Percentiles rank a stretch among this genome's conserved stretches.
phyloP scores from a whole-genome alignment of 2,797 vertebrate species.

The Sebastes nivosus region DNA sequence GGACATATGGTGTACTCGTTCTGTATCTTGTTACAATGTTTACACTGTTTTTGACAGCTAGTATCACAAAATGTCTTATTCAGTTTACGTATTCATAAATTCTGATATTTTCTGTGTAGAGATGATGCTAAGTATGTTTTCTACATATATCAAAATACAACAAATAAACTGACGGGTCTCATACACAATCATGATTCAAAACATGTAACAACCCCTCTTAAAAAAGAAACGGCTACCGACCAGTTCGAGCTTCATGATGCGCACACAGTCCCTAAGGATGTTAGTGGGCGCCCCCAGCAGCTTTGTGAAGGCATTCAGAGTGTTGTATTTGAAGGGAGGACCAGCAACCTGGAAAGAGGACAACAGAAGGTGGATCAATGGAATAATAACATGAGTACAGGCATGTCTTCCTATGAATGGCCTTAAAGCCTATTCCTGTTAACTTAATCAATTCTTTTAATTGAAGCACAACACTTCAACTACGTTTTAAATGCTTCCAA shows the following conservation, averaged over 20 bases:
- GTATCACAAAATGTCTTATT: not conserved
- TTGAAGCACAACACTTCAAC: not conserved
- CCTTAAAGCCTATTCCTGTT: not conserved
- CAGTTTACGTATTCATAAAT: not conserved
- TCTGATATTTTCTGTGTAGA: not conserved
- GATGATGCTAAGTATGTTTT: not conserved
- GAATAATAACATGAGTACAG: not conserved
- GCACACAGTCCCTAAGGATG: constrained; percentile 97
- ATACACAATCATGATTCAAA: not conserved
- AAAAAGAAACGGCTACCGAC: constrained; percentile 75
- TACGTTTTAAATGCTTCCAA: no score
- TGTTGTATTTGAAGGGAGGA: constrained; percentile 99
- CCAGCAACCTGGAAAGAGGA: constrained; percentile 89
- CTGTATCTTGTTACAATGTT: not conserved
- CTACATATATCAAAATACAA: not conserved
- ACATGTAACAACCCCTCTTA: not conserved
- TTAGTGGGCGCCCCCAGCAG: constrained; percentile 95
- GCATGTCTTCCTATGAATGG: not conserved
- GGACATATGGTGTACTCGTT: not conserved
- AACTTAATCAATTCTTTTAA: not conserved
- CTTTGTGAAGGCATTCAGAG: constrained; percentile 98
- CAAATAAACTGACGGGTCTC: not conserved
- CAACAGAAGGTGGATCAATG: not conserved
- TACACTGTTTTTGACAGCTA: not conserved
- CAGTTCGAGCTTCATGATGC: constrained; percentile 99